Conservation (phyloP, 1,140 invertebrate species). For the Nixonia krombeini region DNA sequence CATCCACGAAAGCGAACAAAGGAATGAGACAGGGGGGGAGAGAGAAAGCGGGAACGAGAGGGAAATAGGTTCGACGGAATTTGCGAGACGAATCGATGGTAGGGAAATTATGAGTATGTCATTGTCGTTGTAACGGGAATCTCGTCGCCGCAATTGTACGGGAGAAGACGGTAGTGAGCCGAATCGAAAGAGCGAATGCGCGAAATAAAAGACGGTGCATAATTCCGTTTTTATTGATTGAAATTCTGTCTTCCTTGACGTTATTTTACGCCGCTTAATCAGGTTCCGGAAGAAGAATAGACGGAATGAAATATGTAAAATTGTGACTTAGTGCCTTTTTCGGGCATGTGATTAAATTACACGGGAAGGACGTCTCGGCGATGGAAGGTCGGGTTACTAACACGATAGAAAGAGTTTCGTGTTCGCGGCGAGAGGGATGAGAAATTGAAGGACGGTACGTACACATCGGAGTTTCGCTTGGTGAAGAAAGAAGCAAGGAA, state of each 20-base stretch:
- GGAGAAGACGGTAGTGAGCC: no score
- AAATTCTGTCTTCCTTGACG: no score
- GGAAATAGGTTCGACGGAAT: not conserved
- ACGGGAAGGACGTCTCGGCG: constrained; percentile 22
- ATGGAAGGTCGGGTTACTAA: constrained; percentile 57
- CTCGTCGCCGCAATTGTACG: no score
- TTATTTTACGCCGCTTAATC: no score
- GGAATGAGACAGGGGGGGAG: constrained; percentile 2
- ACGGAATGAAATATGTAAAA: constrained; percentile 19
- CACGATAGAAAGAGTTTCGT: constrained; percentile 52
- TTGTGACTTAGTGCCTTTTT: constrained; percentile 1
- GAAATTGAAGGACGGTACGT: constrained; percentile 22
- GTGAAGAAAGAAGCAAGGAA: constrained; percentile 5
- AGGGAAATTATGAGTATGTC: constrained; percentile 25
- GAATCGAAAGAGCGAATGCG: no score
- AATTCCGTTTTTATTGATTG: no score
- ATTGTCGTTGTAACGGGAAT: constrained; percentile 12
- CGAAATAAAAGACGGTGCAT: no score
- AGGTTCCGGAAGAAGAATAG: no score
- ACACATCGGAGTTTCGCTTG: constrained; percentile 16
- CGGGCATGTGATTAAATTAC: constrained; percentile 33
- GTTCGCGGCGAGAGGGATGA: constrained; percentile 38
- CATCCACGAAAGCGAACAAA: not conserved
- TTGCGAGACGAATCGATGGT: constrained; percentile 4
- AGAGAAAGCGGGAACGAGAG: no score